Base-by-base conservation (phyloP, 2,888 invertebrate species). In the Erynnis tages region DNA sequence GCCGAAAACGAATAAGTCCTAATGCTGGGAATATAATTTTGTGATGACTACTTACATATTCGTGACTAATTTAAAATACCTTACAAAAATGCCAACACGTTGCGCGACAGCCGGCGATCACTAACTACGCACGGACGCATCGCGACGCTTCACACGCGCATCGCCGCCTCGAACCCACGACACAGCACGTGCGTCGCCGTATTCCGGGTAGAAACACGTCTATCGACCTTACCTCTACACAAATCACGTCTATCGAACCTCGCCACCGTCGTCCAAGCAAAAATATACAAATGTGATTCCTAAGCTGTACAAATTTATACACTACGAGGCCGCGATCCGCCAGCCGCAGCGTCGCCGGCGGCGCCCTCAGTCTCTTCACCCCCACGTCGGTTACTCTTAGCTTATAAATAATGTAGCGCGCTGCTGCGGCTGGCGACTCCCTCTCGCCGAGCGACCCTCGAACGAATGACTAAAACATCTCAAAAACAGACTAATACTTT, bases 281-380 rank as follows among this genome's bases (percentile, higher is more conserved):
- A 84, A 86, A 86, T 85, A 87, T 85, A 87, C 86, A 87, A 79
- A 82, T 77, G 82, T 81, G 66, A 70, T 67, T 65, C 65, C 78
- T 79, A 81, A 78, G 79, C 85, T 87, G 87, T 86, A 86, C 85
- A 87, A 79, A 32, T 84, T 86, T 85, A 71, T 82, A 86, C 86
- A 85, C 70, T 71, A 72, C 62, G 64, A 67, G 67, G 66, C 72
- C 66, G 67, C 71, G 71, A 65, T 56, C 58, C 58, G 65, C 14
- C 14, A 13, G 32, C 32, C 14, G 8, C 11, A 14, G 48, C 55
- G 56, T 57, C 57, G 50, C 47, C 59, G 59, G 6, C 27, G 34
- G 27, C 41, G 27, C 29, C 27, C 66, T 81, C 82, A 81, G 82
- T 82, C 80, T 82, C 76, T 73, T 66, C 69, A 76, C 67, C 71